phyloP scores from a whole-genome alignment of 2,113 vertebrate genomes.

The Phyllostomus hastatus region DNA sequence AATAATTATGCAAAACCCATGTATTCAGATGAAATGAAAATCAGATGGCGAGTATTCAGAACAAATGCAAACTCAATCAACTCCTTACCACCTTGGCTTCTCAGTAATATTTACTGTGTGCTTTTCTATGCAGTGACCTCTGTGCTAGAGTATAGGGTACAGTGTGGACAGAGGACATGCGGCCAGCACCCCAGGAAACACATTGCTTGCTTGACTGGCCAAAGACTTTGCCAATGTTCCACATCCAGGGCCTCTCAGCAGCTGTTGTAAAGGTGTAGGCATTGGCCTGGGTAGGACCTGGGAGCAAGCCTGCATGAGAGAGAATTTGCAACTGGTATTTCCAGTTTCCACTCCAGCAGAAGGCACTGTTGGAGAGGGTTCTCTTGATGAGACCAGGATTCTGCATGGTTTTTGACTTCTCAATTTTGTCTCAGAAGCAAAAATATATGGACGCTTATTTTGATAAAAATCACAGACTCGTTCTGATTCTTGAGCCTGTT shows the following conservation, averaged over 20 bases:
- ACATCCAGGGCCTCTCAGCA: too few species aligned
- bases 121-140: neutral
- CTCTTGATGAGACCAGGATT: neutral
- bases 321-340: neutral
- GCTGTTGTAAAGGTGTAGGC: neutral
- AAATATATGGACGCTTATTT: neutral
- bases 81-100: neutral
- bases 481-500: neutral
- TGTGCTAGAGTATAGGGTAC: neutral
- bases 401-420: neutral
- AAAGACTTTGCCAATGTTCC: too few species aligned
- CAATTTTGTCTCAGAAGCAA: neutral
- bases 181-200: neutral
- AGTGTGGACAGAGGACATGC: neutral
- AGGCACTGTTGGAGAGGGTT: neutral
- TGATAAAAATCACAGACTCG: neutral
- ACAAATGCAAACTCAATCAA: neutral
- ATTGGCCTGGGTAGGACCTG: neutral
- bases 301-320: neutral
- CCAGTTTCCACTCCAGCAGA: neutral
- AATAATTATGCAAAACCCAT: neutral
- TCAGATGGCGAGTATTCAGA: neutral
- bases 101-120: neutral
- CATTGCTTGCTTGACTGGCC: too few species aligned
- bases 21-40: slow-evolving; percentile 34